These are phyloP conservation scores for Myiagra hebetior DNA, from an alignment of 2,113 vertebrate genomes.

Conservation along the genomic window DNA sequence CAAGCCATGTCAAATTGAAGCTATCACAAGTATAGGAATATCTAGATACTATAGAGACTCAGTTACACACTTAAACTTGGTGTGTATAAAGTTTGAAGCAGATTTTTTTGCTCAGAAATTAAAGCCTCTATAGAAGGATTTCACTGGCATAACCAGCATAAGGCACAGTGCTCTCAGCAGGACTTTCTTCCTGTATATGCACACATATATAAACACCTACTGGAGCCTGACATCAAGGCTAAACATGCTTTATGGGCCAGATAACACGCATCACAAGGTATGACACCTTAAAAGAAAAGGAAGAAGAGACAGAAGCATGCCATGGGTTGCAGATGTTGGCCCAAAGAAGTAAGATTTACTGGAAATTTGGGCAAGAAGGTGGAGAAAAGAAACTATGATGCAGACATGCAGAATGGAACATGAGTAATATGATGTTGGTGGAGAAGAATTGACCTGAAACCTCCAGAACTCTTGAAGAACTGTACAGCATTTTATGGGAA, in stretches of 20 bases:
- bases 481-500: background rate
- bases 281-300: background rate
- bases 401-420: conserved; percentile 41
- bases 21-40: background rate
- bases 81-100: background rate
- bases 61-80: background rate
- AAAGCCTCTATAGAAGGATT: background rate
- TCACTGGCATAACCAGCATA: background rate
- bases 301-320: conserved; percentile 15
- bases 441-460: background rate
- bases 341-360: background rate
- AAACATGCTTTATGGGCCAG: background rate
- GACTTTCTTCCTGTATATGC: background rate
- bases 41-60: background rate
- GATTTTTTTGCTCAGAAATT: background rate
- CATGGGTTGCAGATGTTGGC: background rate
- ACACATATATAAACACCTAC: background rate
- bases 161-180: background rate
- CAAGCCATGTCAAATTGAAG: background rate
- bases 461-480: background rate
- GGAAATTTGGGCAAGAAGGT: background rate
- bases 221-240: background rate
- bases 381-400: background rate
- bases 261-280: background rate
- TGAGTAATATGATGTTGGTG: background rate